A percentile compares a stretch with the other conserved stretches of the same genome.
Conservation (phyloP, 2,888 invertebrate species). For the Hofmannophila pseudospretella region DNA sequence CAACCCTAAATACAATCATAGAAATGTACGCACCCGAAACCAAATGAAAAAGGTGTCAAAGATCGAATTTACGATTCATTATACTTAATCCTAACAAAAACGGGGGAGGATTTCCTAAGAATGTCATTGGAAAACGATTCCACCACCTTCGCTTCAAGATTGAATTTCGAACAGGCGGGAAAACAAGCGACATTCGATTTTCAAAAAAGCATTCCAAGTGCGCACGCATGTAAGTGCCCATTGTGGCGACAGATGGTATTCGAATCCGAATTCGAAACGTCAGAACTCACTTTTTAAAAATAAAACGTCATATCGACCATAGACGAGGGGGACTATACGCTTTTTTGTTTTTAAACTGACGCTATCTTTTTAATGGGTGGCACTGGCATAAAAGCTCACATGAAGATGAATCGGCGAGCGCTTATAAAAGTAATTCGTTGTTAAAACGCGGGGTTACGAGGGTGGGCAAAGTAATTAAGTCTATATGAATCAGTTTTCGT, state of each 20-base stretch:
- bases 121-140: slow-evolving; percentile 14
- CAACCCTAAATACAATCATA: slow-evolving; percentile 45
- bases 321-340: slow-evolving; percentile 1
- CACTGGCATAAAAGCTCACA: slow-evolving; percentile 23
- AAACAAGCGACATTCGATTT: slow-evolving; percentile 40
- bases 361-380: slow-evolving; percentile 22
- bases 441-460: slow-evolving; percentile 22
- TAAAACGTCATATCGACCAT: slow-evolving; percentile 10
- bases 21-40: slow-evolving; percentile 62
- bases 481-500: slow-evolving; percentile 41
- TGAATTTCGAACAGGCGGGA: slow-evolving; percentile 8
- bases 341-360: slow-evolving; percentile 9
- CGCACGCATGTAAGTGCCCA: slow-evolving; percentile 68
- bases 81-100: slow-evolving; percentile 72
- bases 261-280: slow-evolving; percentile 42
- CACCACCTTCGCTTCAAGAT: slow-evolving; percentile 14
- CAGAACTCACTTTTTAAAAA: slow-evolving; percentile 23
- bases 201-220: slow-evolving; percentile 61
- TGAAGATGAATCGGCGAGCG: slow-evolving; percentile 35
- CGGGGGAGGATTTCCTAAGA: slow-evolving; percentile 37
- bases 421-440: slow-evolving; percentile 35
- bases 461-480: slow-evolving; percentile 37
- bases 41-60: slow-evolving; percentile 78
- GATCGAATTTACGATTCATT: slow-evolving; percentile 78
- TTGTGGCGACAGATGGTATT: slow-evolving; percentile 72